Evolutionary conservation across 2,113 vertebrate genomes (phyloP), one percentile per base, ranked within the genome.

Genomic region (Salminus brasiliensis): DNA sequence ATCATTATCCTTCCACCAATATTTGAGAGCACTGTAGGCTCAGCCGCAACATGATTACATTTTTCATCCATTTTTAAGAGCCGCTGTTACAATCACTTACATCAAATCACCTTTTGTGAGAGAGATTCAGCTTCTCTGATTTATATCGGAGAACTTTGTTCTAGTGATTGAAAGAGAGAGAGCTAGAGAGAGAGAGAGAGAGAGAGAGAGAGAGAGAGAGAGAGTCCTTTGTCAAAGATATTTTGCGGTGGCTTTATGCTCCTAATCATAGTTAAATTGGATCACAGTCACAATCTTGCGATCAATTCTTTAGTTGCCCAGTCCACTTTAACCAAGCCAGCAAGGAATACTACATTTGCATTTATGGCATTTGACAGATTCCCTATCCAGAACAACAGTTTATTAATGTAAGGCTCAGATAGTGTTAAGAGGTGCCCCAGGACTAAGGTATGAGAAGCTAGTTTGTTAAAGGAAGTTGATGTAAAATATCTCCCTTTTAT

Each of bases 151-250:
- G 60, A 63, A 18, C 15, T 3, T 62, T 27, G 29, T 62, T 32
- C 29, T 62, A 74, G 57, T 47, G 49, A 59, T 49, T 34, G 52
- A 52, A 23, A 39, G 60, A 67, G 30, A 76, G 53, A 70, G 55
- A 72, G n/a, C 29, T 62, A 74, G 57, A 60, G 49, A 59, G 62
- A 47, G 52, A 52, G 30, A 39, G 60, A 67, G 30, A 76, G 53
- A 70, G 55, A 72, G 74, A 66, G 32, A 67, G 74, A 63, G 60
- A 34, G n/a, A n/a, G n/a, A n/a, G n/a, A n/a, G 60, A 60, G 29
- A 47, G 71, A 45, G 43, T 36, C 15, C 52, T 39, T 32, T 36
- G 15, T 6, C n/a, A 60, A 74, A 21, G 49, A 78, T 39, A 69
- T 49, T 21, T 32, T 9, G n/a, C n/a, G n/a, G n/a, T n/a, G n/a